These are phyloP conservation scores for Zeuzera pyrina DNA, from an alignment of 2,888 invertebrate species.

Conservation along the genomic window DNA sequence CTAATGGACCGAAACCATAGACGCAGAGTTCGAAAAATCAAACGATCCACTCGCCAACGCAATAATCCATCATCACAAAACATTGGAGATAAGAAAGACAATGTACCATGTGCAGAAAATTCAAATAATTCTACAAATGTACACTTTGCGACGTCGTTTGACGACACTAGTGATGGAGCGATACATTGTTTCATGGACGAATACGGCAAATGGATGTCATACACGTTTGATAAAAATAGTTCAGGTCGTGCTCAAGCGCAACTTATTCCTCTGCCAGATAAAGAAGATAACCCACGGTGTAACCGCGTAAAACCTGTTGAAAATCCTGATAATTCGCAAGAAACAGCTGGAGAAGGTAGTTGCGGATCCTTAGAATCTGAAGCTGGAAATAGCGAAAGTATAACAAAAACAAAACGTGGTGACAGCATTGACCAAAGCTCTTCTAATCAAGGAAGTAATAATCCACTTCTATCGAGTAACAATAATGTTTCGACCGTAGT, in stretches of 20 bases:
- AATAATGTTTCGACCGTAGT: conserved; percentile 59
- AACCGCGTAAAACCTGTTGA: conserved; percentile 45
- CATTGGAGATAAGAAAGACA: conserved; percentile 44
- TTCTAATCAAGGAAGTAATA: conserved; percentile 68
- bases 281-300: conserved; percentile 35
- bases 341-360: conserved; percentile 60
- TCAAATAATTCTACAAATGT: conserved; percentile 42
- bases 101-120: conserved; percentile 33
- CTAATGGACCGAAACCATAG: conserved; percentile 66
- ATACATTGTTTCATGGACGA: conserved; percentile 91
- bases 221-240: conserved; percentile 86
- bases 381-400: conserved; percentile 49
- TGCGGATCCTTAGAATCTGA: conserved; percentile 65
- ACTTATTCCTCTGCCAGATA: conserved; percentile 45
- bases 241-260: conserved; percentile 64
- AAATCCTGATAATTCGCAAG: conserved; percentile 46
- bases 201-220: conserved; percentile 87
- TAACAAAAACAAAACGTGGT: conserved; percentile 46
- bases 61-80: conserved; percentile 46
- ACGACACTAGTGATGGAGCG: conserved; percentile 87
- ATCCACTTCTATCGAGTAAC: conserved; percentile 59
- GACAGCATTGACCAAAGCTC: conserved; percentile 64
- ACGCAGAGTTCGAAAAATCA: conserved; percentile 68
- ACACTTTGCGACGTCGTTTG: conserved; percentile 85
- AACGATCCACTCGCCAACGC: conserved; percentile 67